These are phyloP conservation scores for Sialis lutaria DNA, from an alignment of 2,888 invertebrate species.

Conservation along the genomic window DNA sequence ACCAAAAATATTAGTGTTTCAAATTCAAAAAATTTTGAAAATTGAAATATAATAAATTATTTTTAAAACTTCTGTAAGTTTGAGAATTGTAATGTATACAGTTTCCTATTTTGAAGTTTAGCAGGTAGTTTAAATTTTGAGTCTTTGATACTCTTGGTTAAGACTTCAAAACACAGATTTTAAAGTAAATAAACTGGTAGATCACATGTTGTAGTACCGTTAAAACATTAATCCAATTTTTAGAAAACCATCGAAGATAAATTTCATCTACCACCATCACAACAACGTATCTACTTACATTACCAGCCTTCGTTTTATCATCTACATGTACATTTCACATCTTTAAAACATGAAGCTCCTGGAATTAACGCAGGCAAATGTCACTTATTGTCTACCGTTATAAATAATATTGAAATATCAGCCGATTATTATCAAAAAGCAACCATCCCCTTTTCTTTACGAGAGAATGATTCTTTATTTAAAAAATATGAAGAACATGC, in stretches of 20 bases:
- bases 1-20: too few species aligned
- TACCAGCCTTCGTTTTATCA: slow-evolving; percentile 97
- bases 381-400: slow-evolving; percentile 75
- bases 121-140: not conserved
- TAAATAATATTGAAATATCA: slow-evolving; percentile 72
- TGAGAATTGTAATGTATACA: too few species aligned
- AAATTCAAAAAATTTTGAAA: too few species aligned
- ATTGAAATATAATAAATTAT: too few species aligned
- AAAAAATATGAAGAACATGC: slow-evolving; percentile 42
- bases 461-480: slow-evolving; percentile 58
- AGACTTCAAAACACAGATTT: too few species aligned
- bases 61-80: too few species aligned
- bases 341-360: slow-evolving; percentile 59
- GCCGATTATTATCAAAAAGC: slow-evolving; percentile 70
- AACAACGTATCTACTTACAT: slow-evolving; percentile 75
- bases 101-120: not conserved
- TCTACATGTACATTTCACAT: slow-evolving; percentile 85
- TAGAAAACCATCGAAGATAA: slow-evolving; percentile 60
- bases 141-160: too few species aligned
- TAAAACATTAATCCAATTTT: slow-evolving; percentile 16
- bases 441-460: slow-evolving; percentile 62
- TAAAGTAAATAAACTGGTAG: too few species aligned
- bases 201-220: too few species aligned
- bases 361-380: slow-evolving; percentile 73
- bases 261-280: slow-evolving; percentile 49